These are phyloP conservation scores for Laothoe populi DNA, from an alignment of 2,888 invertebrate genomes.

Conservation along the genomic window DNA sequence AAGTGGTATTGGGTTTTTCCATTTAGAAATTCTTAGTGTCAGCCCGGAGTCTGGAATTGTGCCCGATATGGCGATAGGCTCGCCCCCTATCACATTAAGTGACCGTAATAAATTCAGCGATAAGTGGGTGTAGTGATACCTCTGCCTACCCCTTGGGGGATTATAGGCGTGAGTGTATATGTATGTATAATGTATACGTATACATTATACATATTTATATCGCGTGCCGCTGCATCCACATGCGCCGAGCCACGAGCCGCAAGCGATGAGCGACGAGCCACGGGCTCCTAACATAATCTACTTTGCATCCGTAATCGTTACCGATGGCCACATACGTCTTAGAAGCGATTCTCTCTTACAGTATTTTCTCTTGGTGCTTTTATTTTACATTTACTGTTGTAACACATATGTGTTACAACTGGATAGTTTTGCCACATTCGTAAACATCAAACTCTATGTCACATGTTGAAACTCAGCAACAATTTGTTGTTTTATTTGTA, in stretches of 20 bases:
- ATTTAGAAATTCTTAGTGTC: too few species aligned
- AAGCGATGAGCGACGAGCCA: neutral
- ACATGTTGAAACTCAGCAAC: neutral
- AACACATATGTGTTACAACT: neutral
- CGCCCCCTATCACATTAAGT: too few species aligned
- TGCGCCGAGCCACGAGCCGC: neutral
- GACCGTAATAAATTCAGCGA: too few species aligned
- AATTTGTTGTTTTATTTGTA: neutral
- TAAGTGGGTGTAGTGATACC: too few species aligned
- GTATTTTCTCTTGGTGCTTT: constrained; percentile 2
- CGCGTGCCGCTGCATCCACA: neutral
- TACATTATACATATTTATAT: too few species aligned
- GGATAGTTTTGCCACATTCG: neutral
- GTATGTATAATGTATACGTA: too few species aligned
- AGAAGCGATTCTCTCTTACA: constrained; percentile 1
- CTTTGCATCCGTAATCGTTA: constrained; percentile 22
- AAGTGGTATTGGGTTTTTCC: too few species aligned
- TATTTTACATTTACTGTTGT: neutral
- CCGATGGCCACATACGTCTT: constrained; percentile 8
- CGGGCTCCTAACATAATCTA: constrained; percentile 1
- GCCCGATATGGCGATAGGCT: too few species aligned
- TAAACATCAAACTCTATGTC: neutral
- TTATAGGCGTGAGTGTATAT: too few species aligned
- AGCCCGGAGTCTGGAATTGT: too few species aligned
- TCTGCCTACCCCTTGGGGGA: too few species aligned